phyloP scores from a whole-genome alignment of 1,140 invertebrate genomes.

The Drosophila saltans region DNA sequence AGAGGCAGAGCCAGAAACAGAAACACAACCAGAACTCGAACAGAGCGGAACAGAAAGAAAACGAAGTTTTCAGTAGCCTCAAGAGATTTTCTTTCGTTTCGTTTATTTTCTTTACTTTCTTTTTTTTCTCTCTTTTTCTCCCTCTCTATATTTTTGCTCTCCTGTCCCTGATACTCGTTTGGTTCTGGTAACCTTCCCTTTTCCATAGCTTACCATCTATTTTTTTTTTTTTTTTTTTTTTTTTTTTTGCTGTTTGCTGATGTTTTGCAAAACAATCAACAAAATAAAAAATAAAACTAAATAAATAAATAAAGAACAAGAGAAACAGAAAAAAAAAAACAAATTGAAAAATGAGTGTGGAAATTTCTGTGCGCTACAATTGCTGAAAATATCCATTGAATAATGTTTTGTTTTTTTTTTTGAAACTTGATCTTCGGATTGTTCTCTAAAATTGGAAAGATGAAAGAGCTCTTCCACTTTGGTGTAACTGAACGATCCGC shows the following conservation, averaged over 20 bases:
- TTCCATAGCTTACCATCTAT: background rate
- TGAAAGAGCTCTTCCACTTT: background rate
- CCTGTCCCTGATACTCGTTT: slow-evolving; percentile 39
- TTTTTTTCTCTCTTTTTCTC: slow-evolving; percentile 17
- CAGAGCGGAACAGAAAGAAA: slow-evolving; percentile 23
- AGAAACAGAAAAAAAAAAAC: slow-evolving; percentile 62
- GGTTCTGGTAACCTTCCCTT: slow-evolving; percentile 36
- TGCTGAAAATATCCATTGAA: background rate
- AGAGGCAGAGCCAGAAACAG: slow-evolving; percentile 12
- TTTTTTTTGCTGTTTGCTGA: slow-evolving; percentile 37
- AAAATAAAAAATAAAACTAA: slow-evolving; percentile 66
- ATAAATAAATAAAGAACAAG: slow-evolving; percentile 38
- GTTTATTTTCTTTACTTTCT: slow-evolving; percentile 27
- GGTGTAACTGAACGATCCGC: background rate
- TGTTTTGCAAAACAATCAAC: slow-evolving; percentile 73
- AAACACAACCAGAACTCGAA: slow-evolving; percentile 15
- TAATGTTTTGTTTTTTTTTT: background rate
- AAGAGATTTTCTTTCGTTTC: slow-evolving; percentile 70
- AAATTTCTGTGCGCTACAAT: slow-evolving; percentile 46
- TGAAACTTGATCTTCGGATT: too few species aligned
- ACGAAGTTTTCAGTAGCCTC: slow-evolving; percentile 76
- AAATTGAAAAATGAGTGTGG: slow-evolving; percentile 34
- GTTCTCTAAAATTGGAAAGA: too few species aligned
- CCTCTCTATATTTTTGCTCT: background rate
- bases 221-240: background rate